Evolutionary conservation across 2,888 invertebrate species (phyloP).

Genomic region (Anthrax anthrax): DNA sequence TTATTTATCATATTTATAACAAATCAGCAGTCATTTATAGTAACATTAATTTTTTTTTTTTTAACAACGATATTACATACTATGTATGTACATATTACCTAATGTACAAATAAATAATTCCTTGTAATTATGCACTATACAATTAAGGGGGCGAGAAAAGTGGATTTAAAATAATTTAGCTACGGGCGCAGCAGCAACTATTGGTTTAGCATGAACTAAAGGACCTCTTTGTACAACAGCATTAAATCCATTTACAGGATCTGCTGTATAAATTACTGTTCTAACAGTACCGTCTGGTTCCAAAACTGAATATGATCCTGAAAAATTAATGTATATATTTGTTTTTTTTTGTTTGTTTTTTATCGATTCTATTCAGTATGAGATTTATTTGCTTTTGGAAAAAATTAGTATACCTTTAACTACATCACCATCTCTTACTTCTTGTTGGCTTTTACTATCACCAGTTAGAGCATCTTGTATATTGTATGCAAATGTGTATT

Average conservation of each 20-base stretch:
- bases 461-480: constrained; percentile 53
- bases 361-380: not conserved
- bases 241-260: constrained; percentile 46
- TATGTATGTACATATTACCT: no score
- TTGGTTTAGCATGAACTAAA: constrained; percentile 24
- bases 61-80: no score
- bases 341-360: not conserved
- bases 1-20: no score
- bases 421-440: constrained; percentile 45
- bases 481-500: constrained; percentile 54
- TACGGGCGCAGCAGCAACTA: constrained; percentile 12
- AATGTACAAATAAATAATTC: no score
- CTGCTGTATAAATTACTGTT: constrained; percentile 45
- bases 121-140: no score
- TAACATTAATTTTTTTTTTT: no score
- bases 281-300: constrained; percentile 45
- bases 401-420: constrained; percentile 35
- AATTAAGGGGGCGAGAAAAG: no score
- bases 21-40: no score
- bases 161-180: no score
- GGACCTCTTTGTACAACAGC: constrained; percentile 50
- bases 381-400: not conserved
- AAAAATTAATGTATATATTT: not conserved
- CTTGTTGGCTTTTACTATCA: constrained; percentile 40
- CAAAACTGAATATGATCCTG: constrained; percentile 16